Evolutionary conservation across 2,797 vertebrate species (phyloP), one percentile per base, ranked within the genome.

Genomic region (Ctenopoma multispine): DNA sequence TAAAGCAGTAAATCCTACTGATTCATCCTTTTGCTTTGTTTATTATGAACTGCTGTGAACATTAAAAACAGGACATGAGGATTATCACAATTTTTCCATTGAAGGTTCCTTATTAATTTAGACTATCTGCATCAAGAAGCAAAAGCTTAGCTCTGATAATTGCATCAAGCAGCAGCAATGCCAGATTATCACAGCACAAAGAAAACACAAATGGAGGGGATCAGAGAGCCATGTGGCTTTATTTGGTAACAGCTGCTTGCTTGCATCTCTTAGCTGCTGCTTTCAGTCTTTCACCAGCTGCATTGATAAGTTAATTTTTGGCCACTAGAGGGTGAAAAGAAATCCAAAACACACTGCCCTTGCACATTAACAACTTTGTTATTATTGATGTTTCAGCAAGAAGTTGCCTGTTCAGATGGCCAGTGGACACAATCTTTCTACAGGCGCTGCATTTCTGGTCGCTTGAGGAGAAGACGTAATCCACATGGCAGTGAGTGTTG

Each of bases 241-340:
- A 43, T 53, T 48, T 63, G 40, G 34, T 34, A 80, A 62, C 38
- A 53, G 63, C 46, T 81, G 46, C 56, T 48, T 2, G 3, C 43
- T 77, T 21, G 34, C 31, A 53, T 24, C 13, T 60, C 57, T 34
- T 48, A 72, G 60, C 62, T 55, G 69, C 46, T 58, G 44, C n/a
- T 55, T 63, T 71, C 34, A 46, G 13, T 5, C 15, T 47, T 59
- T 56, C 10, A 53, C 20, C 18, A 69, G 24, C 51, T 55, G 14
- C 12, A 59, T 34, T 41, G 40, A 71, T 15, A 18, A 38, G 34
- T 56, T 23, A 0, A 53, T 14, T 38, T 63, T 46, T 50, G 18
- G 29, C 46, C 40, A 71, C 51, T 64, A 27, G 31, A 55, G 53
- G 41, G 46, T 38, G 31, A 69, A 59, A 13, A 63, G 59, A 73